Evolutionary conservation across 2,797 vertebrate genomes (phyloP), one percentile per base, ranked within the genome.

Genomic region (Sebastes steindachneri): DNA sequence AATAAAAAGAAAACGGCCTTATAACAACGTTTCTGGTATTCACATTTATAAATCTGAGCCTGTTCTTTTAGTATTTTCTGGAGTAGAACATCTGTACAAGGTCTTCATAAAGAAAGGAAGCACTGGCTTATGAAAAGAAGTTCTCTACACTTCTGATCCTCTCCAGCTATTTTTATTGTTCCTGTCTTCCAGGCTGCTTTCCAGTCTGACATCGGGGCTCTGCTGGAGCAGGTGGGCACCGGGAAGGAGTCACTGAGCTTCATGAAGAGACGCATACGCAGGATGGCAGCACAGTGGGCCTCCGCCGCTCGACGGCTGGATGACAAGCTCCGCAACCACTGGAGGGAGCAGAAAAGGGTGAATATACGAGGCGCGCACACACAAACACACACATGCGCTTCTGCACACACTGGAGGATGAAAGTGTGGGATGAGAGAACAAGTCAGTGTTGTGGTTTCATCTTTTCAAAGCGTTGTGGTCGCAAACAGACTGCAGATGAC

Each of bases 161-260:
- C 35, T 65, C 9, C 29, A 23, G 11, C 76, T 58, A 28, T 77
- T 68, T 9, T 41, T 26, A 0, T 51, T 23, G 7, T 21, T 76
- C 55, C 23, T 72, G 4, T 79, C 29, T 9, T 83, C 60, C 86
- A 99, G 98, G 97, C 97, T 59, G 92, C 88, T 28, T 96, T 99
- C 94, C 97, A 91, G 89, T 97, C 93, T 0, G 96, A 98, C 87
- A 82, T 98, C 14, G 94, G 96, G 58, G 87, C 82, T 37, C 97
- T 99, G 54, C 93, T 99, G 95, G 98, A 99, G 82, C 95, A 98
- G 88, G 95, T 99, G 15, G 97, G 97, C 87, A 96, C 97, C 0
- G 97, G 97, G 58, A 99, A 99, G 89, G 98, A 99, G 68, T 99
- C 98, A 0, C 94, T 99, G 65, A 98, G 96, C 93, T 99, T 99